phyloP scores from a whole-genome alignment of 2,113 vertebrate species.

The Solenodon paradoxus region DNA sequence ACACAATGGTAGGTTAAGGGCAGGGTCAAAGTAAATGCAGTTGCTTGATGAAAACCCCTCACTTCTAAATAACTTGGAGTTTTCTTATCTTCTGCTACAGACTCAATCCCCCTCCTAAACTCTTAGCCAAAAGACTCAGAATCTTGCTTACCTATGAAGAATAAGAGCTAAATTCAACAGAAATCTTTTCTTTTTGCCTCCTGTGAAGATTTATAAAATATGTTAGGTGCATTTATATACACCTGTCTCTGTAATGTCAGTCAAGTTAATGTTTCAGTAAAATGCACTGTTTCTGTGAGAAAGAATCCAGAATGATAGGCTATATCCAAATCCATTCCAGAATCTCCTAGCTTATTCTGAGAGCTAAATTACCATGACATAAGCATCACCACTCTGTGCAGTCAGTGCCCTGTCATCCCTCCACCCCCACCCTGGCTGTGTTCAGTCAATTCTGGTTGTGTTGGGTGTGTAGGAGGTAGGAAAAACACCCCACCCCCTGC shows the following conservation, averaged over 20 bases:
- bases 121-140: neutral
- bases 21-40: neutral
- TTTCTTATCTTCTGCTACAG: neutral
- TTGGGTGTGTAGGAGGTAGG: neutral
- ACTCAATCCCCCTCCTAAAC: neutral
- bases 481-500: accelerated
- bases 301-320: neutral
- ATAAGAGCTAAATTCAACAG: neutral
- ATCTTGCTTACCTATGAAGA: neutral
- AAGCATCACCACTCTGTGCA: neutral
- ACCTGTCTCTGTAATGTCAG: neutral
- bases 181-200: neutral
- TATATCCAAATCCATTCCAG: neutral
- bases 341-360: neutral
- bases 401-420: neutral
- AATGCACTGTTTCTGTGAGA: neutral
- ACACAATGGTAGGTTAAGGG: neutral
- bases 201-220: neutral
- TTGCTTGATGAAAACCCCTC: neutral
- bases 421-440: neutral
- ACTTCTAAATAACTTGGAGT: neutral
- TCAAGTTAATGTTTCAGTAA: neutral
- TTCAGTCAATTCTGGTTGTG: no score
- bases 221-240: neutral
- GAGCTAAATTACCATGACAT: neutral